Base-by-base conservation (phyloP, 2,888 invertebrate genomes). In the Cheilosia pagana region DNA sequence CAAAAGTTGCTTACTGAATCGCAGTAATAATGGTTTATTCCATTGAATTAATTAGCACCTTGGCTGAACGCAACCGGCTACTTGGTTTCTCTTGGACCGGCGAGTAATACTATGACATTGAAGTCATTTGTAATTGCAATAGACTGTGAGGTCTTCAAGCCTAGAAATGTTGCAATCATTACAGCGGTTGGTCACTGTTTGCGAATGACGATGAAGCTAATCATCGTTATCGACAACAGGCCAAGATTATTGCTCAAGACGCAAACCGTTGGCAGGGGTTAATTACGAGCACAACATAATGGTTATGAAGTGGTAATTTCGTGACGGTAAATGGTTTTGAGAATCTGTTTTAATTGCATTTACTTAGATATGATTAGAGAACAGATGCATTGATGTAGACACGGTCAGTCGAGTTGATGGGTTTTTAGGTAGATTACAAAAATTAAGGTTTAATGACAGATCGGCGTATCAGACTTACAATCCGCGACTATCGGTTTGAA, bases 1-100 rank as follows among this genome's bases (percentile, higher is more conserved):
- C 10, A 35, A 35, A 12, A 35, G 12, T 35, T 35, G 3, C 10
- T 0, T 43, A 50, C 12, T 23, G 25, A n/a, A 35, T 70, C 57
- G 57, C 59, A 48, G 59, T n/a, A 70, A 8, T 28, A 31, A 45
- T 19, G 2, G n/a, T 45, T 19, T 45, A 19, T 45, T 35, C 35
- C 43, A n/a, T 45, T 55, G 31, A 28, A 21, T 55, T 45, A 68
- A 68, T 68, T 57, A 68, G 19, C 68, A 68, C 6, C 55, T 55
- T 45, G 43, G 12, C 5, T 57, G 45, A 31, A 5, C 43, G 31
- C 55, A 31, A 5, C 21, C 3, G 6, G 7, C 1, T 19, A 45
- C 7, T 45, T 16, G 2, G 45, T 45, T 19, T 45, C 19, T 45
- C 45, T 45, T 19, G 19, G 45, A 10, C 31, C 45, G 16, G 45